Conservation (phyloP, 2,888 invertebrate genomes). For the Carpatolechia fugitivella region DNA sequence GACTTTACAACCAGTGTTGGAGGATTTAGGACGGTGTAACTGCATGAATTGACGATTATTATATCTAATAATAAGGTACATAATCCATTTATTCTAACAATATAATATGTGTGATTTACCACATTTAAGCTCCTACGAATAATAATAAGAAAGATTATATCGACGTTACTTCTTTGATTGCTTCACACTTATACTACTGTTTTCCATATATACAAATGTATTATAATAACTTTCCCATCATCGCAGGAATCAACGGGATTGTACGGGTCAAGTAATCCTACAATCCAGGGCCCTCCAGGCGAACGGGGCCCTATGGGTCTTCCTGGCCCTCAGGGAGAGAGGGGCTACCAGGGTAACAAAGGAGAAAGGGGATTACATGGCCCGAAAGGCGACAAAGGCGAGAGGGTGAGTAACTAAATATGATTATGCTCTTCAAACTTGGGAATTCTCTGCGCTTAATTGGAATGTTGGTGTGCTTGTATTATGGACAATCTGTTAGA, state of each 20-base stretch:
- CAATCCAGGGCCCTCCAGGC: constrained; percentile 83
- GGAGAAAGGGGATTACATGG: constrained; percentile 81
- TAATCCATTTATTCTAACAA: too few species aligned
- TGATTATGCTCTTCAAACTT: constrained; percentile 25
- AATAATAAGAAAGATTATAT: too few species aligned
- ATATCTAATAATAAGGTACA: too few species aligned
- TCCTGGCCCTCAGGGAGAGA: constrained; percentile 82
- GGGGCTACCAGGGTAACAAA: constrained; percentile 80
- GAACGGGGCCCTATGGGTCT: constrained; percentile 84
- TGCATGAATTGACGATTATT: too few species aligned
- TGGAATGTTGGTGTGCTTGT: not conserved
- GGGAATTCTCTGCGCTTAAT: not conserved
- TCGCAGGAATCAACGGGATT: constrained; percentile 71
- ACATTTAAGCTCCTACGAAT: too few species aligned
- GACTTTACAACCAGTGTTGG: too few species aligned
- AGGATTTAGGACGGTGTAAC: too few species aligned
- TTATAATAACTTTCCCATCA: constrained; percentile 35
- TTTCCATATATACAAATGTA: too few species aligned
- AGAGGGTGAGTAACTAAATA: constrained; percentile 80
- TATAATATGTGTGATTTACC: too few species aligned
- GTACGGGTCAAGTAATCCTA: constrained; percentile 75
- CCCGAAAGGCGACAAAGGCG: constrained; percentile 85
- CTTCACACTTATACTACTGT: too few species aligned
- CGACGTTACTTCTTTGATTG: too few species aligned
- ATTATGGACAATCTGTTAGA: not conserved